Percentiles rank a stretch among this genome's conserved stretches.
phyloP scores from a whole-genome alignment of 2,113 vertebrate genomes.

The Rhegmatorhina hoffmannsi region DNA sequence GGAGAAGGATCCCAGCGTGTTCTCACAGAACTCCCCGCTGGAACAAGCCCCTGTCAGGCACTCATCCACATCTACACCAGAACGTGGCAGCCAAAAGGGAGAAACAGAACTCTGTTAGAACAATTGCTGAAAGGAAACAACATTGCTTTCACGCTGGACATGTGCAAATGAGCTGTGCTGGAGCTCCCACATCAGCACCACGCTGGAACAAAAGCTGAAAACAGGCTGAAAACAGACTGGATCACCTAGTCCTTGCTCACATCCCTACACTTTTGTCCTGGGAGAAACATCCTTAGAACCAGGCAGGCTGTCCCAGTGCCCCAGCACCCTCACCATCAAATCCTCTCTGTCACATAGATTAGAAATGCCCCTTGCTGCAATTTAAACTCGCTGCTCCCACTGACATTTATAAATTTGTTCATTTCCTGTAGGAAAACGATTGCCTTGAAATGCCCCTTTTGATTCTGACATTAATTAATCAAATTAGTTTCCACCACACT shows the following conservation, averaged over 20 bases:
- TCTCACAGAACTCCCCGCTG: constrained; percentile 75
- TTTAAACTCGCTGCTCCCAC: neutral
- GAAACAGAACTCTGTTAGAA: constrained; percentile 70
- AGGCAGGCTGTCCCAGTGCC: neutral
- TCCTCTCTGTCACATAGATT: neutral
- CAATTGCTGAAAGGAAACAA: neutral
- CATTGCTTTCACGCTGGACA: neutral
- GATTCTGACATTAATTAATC: constrained; percentile 37
- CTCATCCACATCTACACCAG: constrained; percentile 74
- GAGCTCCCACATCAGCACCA: neutral
- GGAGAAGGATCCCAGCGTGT: constrained; percentile 79
- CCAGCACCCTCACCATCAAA: neutral
- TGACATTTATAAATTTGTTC: neutral
- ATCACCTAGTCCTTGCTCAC: neutral
- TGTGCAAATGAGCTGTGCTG: neutral
- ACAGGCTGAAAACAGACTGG: neutral
- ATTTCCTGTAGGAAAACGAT: neutral
- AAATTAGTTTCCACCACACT: constrained; percentile 11
- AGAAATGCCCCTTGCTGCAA: neutral
- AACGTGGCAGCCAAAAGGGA: constrained; percentile 39
- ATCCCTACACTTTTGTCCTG: neutral
- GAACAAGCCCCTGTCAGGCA: constrained; percentile 74
- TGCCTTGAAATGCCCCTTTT: constrained; percentile 22
- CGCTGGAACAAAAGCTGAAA: neutral
- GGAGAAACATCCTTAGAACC: neutral